Evolutionary conservation across 1,140 invertebrate genomes (phyloP).

Genomic region (Sycophaga agraensis): DNA sequence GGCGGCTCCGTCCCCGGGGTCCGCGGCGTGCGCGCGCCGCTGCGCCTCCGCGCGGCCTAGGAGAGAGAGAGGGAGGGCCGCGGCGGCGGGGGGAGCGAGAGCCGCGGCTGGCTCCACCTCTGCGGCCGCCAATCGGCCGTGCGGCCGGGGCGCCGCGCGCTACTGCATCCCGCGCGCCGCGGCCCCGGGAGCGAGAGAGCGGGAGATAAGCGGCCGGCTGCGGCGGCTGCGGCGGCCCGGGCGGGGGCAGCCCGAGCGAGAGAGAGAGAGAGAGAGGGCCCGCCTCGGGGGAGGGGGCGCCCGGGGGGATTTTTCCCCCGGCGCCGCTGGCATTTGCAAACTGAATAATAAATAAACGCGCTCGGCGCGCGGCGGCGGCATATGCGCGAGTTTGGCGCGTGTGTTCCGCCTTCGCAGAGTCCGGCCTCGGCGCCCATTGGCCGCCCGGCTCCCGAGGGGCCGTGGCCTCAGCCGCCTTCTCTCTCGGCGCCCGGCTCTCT

Average conservation of each 20-base stretch:
- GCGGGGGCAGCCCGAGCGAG: too few relatives aligned
- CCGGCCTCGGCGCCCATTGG: conserved; percentile 54
- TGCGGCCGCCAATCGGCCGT: conserved; percentile 14
- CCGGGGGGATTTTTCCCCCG: conserved; percentile 49
- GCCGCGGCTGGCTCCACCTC: conserved; percentile 22
- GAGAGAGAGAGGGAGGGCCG: neutral
- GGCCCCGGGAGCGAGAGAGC: neutral
- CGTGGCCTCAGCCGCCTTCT: conserved; percentile 30
- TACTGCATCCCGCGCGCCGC: conserved; percentile 34
- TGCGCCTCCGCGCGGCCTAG: too few relatives aligned
- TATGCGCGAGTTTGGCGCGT: conserved; percentile 38
- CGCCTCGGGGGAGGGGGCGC: too few relatives aligned
- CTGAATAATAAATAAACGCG: conserved; percentile 61
- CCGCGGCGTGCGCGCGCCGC: too few relatives aligned
- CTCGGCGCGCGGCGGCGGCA: conserved; percentile 21
- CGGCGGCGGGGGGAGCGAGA: too few relatives aligned
- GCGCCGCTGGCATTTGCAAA: conserved; percentile 55
- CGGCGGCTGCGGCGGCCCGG: neutral
- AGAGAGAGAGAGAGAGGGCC: conserved; percentile 44
- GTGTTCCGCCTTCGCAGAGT: conserved; percentile 60
- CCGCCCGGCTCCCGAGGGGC: conserved; percentile 38
- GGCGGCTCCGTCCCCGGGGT: too few relatives aligned
- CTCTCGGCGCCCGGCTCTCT: neutral
- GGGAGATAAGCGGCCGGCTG: conserved; percentile 39
- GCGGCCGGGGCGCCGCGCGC: conserved; percentile 4